Conservation (phyloP, 2,113 vertebrate genomes). For the Cercocebus atys region DNA sequence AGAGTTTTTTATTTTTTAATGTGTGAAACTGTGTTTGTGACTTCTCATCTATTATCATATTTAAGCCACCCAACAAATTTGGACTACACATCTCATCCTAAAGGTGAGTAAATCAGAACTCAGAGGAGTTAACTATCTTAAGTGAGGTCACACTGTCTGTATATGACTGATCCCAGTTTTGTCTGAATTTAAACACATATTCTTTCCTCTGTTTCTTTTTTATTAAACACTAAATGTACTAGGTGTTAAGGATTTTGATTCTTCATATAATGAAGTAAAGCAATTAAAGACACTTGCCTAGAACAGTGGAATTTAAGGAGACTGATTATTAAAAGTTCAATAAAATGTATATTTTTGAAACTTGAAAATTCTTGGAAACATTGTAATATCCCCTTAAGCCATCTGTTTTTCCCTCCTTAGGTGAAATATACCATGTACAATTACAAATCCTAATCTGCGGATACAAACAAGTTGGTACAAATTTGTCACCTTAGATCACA, state of each 20-base stretch:
- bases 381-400: neutral
- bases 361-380: neutral
- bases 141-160: neutral
- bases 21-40: neutral
- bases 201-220: neutral
- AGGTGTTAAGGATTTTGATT: neutral
- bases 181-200: neutral
- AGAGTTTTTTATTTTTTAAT: neutral
- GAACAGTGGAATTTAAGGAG: neutral
- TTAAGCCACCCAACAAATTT: neutral
- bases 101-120: neutral
- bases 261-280: neutral
- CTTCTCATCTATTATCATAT: neutral
- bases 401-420: neutral
- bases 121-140: neutral
- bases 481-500: neutral
- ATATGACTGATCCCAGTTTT: neutral
- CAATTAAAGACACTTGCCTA: neutral
- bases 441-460: neutral
- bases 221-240: neutral
- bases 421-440: neutral
- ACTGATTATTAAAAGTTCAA: neutral
- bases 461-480: neutral
- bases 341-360: neutral
- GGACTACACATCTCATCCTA: neutral